phyloP scores from a whole-genome alignment of 2,888 invertebrate genomes.

The Troides aeacus region DNA sequence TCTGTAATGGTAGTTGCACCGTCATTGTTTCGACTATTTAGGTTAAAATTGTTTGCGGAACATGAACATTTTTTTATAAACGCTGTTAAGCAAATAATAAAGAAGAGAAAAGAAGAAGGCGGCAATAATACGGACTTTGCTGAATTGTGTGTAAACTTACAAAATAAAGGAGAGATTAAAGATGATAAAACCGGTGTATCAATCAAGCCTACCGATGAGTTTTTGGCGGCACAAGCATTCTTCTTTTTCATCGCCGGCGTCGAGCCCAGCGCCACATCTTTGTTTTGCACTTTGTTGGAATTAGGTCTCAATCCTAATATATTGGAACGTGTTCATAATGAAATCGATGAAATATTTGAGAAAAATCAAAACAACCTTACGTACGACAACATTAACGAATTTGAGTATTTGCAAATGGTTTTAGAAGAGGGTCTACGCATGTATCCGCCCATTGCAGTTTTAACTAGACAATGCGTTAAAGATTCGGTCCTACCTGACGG shows the following conservation, averaged over 20 bases:
- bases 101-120: neutral
- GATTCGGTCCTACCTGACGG: conserved; percentile 1
- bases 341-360: neutral
- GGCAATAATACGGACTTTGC: neutral
- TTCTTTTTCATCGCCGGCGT: conserved; percentile 2
- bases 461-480: neutral
- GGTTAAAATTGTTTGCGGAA: neutral
- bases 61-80: neutral
- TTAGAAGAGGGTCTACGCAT: neutral
- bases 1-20: neutral
- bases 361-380: neutral
- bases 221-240: neutral
- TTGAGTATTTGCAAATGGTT: neutral
- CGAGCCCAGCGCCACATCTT: conserved; percentile 4
- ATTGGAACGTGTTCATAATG: neutral
- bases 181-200: neutral
- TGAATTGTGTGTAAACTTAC: neutral
- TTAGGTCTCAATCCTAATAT: neutral
- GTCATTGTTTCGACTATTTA: neutral
- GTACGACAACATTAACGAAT: neutral
- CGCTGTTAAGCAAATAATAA: neutral
- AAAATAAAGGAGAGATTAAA: neutral
- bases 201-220: neutral
- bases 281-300: neutral
- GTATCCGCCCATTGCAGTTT: neutral